Percentiles rank a stretch among this genome's conserved stretches.
phyloP scores from a whole-genome alignment of 2,113 vertebrate species.

The Myiopsitta monachus region DNA sequence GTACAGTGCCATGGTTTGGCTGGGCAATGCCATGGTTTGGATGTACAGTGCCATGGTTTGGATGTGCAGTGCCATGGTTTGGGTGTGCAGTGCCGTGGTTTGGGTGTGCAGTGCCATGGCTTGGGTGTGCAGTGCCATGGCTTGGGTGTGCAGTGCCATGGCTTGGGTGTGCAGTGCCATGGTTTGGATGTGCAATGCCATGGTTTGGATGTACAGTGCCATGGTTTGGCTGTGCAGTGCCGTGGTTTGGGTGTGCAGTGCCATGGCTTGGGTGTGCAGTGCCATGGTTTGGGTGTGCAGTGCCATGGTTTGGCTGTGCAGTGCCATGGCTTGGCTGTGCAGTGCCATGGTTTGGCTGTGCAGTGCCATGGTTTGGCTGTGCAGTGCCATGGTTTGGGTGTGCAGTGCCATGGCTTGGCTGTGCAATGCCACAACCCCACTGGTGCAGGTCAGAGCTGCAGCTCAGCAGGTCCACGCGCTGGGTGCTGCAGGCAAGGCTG shows the following conservation, averaged over 20 bases:
- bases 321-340: rapidly evolving
- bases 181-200: rapidly evolving
- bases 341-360: rapidly evolving
- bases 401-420: rapidly evolving
- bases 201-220: rapidly evolving
- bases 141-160: rapidly evolving
- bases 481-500: not conserved
- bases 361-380: rapidly evolving
- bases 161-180: rapidly evolving
- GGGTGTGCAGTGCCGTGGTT: rapidly evolving
- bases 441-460: not conserved
- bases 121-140: rapidly evolving
- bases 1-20: rapidly evolving
- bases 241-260: rapidly evolving
- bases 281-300: rapidly evolving
- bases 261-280: rapidly evolving
- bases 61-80: rapidly evolving
- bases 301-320: rapidly evolving
- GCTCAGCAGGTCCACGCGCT: rapidly evolving
- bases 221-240: rapidly evolving
- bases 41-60: rapidly evolving
- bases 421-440: not conserved
- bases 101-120: rapidly evolving
- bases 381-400: no score
- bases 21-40: rapidly evolving